Conservation (phyloP, 2,888 invertebrate species). For the Nemoura dubitans region DNA sequence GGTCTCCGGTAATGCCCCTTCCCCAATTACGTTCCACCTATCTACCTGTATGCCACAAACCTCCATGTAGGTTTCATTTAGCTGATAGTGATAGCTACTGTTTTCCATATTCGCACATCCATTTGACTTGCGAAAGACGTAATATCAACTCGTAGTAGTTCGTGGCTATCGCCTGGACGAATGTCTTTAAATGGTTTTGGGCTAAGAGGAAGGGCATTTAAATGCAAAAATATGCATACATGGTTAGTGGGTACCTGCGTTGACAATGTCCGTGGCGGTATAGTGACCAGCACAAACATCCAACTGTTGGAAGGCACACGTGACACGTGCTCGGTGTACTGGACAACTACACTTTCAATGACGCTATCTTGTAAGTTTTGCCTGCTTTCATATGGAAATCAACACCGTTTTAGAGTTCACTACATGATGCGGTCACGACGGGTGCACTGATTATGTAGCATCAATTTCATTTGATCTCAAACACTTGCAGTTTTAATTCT, state of each 20-base stretch:
- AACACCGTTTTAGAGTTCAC: too few species aligned
- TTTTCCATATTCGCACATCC: background rate
- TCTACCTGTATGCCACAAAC: background rate
- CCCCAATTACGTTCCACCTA: background rate
- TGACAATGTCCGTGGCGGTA: background rate
- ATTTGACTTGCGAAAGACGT: background rate
- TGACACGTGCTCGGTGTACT: too few species aligned
- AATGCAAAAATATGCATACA: background rate
- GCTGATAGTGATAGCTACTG: background rate
- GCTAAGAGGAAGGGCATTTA: background rate
- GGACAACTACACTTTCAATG: too few species aligned
- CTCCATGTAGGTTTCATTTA: background rate
- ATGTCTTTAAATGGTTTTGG: background rate
- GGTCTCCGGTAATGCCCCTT: background rate
- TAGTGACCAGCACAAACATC: too few species aligned
- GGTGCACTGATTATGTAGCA: too few species aligned
- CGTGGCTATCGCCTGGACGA: background rate
- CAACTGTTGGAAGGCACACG: too few species aligned
- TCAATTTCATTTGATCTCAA: too few species aligned
- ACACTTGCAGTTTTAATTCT: too few species aligned
- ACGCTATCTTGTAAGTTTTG: too few species aligned
- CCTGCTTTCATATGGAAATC: too few species aligned
- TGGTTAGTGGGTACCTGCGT: background rate
- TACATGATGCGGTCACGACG: too few species aligned
- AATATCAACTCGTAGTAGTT: background rate